These are phyloP conservation scores for Tetraneura akinire DNA, from an alignment of 1,140 invertebrate species.

Conservation along the genomic window DNA sequence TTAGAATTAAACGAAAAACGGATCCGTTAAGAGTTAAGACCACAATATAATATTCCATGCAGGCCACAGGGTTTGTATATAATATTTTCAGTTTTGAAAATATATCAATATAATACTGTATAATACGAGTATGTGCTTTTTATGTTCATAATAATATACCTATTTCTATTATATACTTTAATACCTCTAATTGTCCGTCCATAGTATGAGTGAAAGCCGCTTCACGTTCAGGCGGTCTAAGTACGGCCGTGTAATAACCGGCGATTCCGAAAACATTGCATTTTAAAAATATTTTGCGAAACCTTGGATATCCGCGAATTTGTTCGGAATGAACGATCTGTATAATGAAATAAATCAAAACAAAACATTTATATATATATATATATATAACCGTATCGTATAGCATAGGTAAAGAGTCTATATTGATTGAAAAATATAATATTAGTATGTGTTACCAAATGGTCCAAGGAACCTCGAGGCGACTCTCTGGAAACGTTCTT, in stretches of 20 bases:
- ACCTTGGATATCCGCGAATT: slow-evolving; percentile 69
- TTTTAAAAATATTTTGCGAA: slow-evolving; percentile 66
- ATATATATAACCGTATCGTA: too few relatives aligned
- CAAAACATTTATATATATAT: neutral
- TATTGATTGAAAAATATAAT: too few relatives aligned
- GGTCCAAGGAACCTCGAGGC: slow-evolving; percentile 17
- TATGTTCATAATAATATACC: neutral
- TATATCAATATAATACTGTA: too few relatives aligned
- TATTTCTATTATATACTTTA: neutral
- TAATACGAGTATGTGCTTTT: too few relatives aligned
- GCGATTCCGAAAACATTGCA: slow-evolving; percentile 78
- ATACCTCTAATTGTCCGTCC: slow-evolving; percentile 55
- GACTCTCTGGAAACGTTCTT: slow-evolving; percentile 57
- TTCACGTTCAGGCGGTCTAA: slow-evolving; percentile 53
- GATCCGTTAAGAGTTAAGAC: too few relatives aligned
- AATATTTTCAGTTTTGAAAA: too few relatives aligned
- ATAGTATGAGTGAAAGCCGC: slow-evolving; percentile 53
- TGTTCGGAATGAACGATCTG: slow-evolving; percentile 70
- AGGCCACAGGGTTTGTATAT: too few relatives aligned
- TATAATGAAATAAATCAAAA: slow-evolving; percentile 21
- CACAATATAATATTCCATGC: too few relatives aligned
- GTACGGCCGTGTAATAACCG: slow-evolving; percentile 66
- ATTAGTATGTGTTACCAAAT: too few relatives aligned
- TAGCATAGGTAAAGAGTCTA: too few relatives aligned
- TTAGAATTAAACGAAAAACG: too few relatives aligned